phyloP scores from a whole-genome alignment of 2,797 vertebrate species.

The Alectoris magna region DNA sequence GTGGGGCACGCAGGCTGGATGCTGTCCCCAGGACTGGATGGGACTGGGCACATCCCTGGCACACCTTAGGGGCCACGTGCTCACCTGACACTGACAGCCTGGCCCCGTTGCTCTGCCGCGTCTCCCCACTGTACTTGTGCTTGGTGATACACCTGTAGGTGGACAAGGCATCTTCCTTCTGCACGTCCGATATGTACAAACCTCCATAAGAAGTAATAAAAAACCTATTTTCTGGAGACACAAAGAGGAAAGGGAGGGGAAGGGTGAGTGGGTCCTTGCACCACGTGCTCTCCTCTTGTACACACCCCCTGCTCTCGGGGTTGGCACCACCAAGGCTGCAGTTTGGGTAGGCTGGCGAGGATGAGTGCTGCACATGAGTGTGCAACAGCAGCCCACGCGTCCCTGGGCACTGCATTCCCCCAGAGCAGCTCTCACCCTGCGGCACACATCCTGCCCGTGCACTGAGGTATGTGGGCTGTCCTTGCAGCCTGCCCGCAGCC shows the following conservation, averaged over 20 bases:
- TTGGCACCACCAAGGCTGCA: background rate
- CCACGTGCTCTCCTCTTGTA: background rate
- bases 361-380: background rate
- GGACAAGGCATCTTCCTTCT: conserved; percentile 98
- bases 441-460: background rate
- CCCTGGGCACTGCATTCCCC: background rate
- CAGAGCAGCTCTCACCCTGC: fast-evolving
- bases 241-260: conserved; percentile 54
- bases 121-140: conserved; percentile 99
- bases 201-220: conserved; percentile 94
- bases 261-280: background rate
- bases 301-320: fast-evolving
- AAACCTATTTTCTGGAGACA: conserved; percentile 94
- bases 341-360: background rate
- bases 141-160: conserved; percentile 99
- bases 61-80: fast-evolving
- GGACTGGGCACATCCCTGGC: background rate
- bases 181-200: conserved; percentile 97
- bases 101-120: conserved; percentile 97
- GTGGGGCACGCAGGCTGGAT: background rate
- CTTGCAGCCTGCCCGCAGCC: fast-evolving
- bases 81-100: conserved; percentile 95
- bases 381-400: background rate
- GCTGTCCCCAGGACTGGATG: fast-evolving
- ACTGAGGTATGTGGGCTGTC: background rate